A percentile compares a stretch with the other conserved stretches of the same genome.
phyloP scores from a whole-genome alignment of 92 coral and sea anemone genomes.

The Blastomussa wellsi region DNA sequence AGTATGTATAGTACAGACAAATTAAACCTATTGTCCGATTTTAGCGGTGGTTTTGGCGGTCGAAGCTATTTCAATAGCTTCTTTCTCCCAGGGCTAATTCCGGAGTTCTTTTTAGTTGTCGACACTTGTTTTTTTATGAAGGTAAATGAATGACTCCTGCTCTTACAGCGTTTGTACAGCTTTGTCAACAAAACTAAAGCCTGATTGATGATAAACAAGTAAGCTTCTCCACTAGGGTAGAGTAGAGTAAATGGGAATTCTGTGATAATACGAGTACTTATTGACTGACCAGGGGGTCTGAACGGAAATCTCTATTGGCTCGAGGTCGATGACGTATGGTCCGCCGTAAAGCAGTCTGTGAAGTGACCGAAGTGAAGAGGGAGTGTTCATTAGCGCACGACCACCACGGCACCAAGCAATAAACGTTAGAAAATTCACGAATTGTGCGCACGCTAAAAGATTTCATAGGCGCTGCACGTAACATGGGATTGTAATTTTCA shows the following conservation, averaged over 20 bases:
- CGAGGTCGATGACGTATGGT: background rate
- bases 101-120: no score
- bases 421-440: no score
- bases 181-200: background rate
- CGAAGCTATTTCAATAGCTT: background rate
- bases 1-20: background rate
- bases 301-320: background rate
- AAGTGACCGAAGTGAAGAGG: background rate
- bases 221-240: background rate
- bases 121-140: no score
- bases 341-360: background rate
- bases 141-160: no score
- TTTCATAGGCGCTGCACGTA: background rate
- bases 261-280: background rate
- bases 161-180: background rate
- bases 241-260: background rate
- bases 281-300: slow-evolving; percentile 12
- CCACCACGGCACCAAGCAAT: background rate
- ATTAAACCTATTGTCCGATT: background rate
- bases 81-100: background rate
- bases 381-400: background rate
- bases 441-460: background rate
- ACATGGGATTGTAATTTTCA: background rate
- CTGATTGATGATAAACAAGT: background rate
- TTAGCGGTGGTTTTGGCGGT: background rate